Percentiles rank a stretch among this genome's conserved stretches.
These are phyloP conservation scores for Drosophila grimshawi DNA, from an alignment of 1,140 invertebrate genomes.

Conservation along the genomic window DNA sequence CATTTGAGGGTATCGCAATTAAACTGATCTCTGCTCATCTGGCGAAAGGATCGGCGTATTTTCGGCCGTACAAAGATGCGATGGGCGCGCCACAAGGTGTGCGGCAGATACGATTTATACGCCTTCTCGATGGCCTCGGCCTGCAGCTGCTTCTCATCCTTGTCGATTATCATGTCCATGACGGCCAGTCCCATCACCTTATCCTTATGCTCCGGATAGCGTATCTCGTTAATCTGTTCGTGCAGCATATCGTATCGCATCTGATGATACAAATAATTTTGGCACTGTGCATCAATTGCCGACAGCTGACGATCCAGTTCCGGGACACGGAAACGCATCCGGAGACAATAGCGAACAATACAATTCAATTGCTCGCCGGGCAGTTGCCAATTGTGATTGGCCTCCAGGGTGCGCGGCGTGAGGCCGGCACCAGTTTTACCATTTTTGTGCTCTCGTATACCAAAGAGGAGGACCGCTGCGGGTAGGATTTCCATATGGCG, in stretches of 20 bases:
- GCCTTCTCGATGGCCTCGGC: slow-evolving; percentile 89
- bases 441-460: slow-evolving; percentile 84
- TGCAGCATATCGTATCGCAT: slow-evolving; percentile 91
- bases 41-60: slow-evolving; percentile 88
- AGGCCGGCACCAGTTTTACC: background rate
- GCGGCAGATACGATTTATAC: slow-evolving; percentile 93
- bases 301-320: slow-evolving; percentile 87
- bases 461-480: slow-evolving; percentile 91
- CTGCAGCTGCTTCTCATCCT: slow-evolving; percentile 89
- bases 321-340: slow-evolving; percentile 90
- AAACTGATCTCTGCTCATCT: slow-evolving; percentile 86
- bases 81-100: slow-evolving; percentile 90
- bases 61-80: slow-evolving; percentile 90
- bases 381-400: slow-evolving; percentile 88
- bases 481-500: slow-evolving; percentile 90
- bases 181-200: slow-evolving; percentile 93
- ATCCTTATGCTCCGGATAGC: slow-evolving; percentile 89
- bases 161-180: slow-evolving; percentile 92
- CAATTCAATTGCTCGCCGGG: slow-evolving; percentile 85
- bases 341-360: slow-evolving; percentile 88
- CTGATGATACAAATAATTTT: slow-evolving; percentile 95
- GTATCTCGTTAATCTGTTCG: slow-evolving; percentile 91
- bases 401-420: slow-evolving; percentile 76
- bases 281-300: slow-evolving; percentile 89
- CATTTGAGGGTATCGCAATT: slow-evolving; percentile 89